Base-by-base conservation (phyloP, 35 echinoderm and acorn worm species). In the Lytechinus pictus region DNA sequence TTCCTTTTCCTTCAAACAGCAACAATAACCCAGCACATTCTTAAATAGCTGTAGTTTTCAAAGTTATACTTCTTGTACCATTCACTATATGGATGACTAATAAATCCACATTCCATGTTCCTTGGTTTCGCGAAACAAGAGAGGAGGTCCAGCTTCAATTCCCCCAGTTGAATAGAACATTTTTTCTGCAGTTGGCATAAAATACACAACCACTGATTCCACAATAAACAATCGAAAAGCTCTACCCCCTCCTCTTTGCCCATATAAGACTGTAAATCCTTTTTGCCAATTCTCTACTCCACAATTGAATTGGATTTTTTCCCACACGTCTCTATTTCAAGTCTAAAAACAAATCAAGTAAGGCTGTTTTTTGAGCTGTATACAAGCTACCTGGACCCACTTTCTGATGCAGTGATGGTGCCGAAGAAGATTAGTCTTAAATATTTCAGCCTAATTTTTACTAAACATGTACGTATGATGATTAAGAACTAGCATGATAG, bases 301-400 rank as follows among this genome's bases (percentile, higher is more conserved):
- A 57, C 92, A 27, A 93, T 93, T 93, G 53, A 93, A 93, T 54
- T 57, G n/a, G 88, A 33, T 28, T 93, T 93, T 93, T 93, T 93
- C 92, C 92, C 92, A 93, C 92, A 93, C 92, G 55, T 93, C 92
- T 93, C 92, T 57, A 93, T 93, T 93, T 93, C 92, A 54, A 55
- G 28, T 93, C 92, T 19, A 57, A 93, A 93, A 93, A 55, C 92
- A 93, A 93, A 93, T 54, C 92, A 93, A 93, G 52, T 79, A 3
- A 79, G 66, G 66, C 66, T 79, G 66, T 79, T 79, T 79, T 79
- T 79, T 24, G n/a, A 24, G 66, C 66, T 79, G 66, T 79, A 8
- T 79, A 79, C 21, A 79, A 16, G 66, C 66, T 24, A 79, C 66
- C 66, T 79, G 16, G 21, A 79, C 66, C 66, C 66, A 5, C n/a